Evolutionary conservation across 2,797 vertebrate species (phyloP).

Genomic region (Balearica regulorum): DNA sequence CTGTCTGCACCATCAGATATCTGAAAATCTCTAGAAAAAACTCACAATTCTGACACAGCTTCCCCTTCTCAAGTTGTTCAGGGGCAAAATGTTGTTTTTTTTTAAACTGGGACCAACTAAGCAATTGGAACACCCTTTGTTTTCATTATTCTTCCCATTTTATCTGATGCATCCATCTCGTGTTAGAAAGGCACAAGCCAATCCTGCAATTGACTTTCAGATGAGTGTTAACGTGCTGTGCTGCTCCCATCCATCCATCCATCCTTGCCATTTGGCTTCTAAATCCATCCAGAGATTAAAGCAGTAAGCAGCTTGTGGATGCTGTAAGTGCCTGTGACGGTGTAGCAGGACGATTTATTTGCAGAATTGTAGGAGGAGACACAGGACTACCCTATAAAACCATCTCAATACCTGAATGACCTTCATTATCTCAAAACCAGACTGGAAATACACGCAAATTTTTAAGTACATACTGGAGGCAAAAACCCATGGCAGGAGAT

Average conservation of each 20-base stretch:
- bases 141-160: neutral
- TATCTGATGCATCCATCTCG: neutral
- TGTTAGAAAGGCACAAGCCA: neutral
- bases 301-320: constrained; percentile 32
- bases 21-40: neutral
- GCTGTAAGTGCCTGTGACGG: neutral
- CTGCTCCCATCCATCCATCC: neutral
- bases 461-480: neutral
- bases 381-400: neutral
- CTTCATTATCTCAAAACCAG: neutral
- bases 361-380: neutral
- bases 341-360: neutral
- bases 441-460: neutral
- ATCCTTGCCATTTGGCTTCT: neutral
- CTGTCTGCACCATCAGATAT: neutral
- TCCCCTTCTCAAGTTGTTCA: neutral
- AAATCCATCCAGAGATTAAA: constrained; percentile 30
- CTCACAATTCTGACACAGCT: neutral
- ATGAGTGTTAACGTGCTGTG: neutral
- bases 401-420: neutral
- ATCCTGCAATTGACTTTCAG: neutral
- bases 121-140: neutral
- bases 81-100: neutral
- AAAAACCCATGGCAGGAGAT: neutral
- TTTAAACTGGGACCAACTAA: neutral